Evolutionary conservation across 2,113 vertebrate species (phyloP).

Genomic region (Romanogobio albipinnatus): DNA sequence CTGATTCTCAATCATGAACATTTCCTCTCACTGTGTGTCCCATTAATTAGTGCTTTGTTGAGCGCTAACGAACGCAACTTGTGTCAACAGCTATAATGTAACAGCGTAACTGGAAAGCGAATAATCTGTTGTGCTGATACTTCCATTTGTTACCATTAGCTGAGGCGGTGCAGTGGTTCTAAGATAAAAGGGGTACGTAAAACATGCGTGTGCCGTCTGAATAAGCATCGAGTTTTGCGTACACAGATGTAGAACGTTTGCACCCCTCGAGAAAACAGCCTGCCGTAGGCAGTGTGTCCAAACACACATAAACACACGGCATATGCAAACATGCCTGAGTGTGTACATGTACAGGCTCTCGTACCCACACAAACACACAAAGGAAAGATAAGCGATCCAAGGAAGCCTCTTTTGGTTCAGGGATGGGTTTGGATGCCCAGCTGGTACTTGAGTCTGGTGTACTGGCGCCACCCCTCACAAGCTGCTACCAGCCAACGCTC

Average conservation of each 20-base stretch:
- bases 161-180: not conserved
- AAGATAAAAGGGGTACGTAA: not conserved
- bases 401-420: slow-evolving; percentile 30
- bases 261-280: slow-evolving; percentile 23
- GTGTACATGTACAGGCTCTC: slow-evolving; percentile 36
- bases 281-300: slow-evolving; percentile 42
- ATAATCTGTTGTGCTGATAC: slow-evolving; percentile 10
- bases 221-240: not conserved
- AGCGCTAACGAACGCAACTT: slow-evolving; percentile 24
- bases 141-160: not conserved
- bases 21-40: not conserved
- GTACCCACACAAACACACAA: slow-evolving; percentile 50
- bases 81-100: slow-evolving; percentile 41
- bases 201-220: not conserved
- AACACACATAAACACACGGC: slow-evolving; percentile 35
- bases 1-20: slow-evolving; percentile 17
- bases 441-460: slow-evolving; percentile 71
- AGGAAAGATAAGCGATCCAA: slow-evolving; percentile 23
- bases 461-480: slow-evolving; percentile 43
- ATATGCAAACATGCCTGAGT: slow-evolving; percentile 57
- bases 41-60: slow-evolving; percentile 33
- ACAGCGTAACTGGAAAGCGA: slow-evolving; percentile 17
- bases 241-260: slow-evolving; percentile 49
- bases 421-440: slow-evolving; percentile 65
- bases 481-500: slow-evolving; percentile 65